Conservation (phyloP, 2,797 vertebrate genomes). For the Pangasius krempfi region DNA sequence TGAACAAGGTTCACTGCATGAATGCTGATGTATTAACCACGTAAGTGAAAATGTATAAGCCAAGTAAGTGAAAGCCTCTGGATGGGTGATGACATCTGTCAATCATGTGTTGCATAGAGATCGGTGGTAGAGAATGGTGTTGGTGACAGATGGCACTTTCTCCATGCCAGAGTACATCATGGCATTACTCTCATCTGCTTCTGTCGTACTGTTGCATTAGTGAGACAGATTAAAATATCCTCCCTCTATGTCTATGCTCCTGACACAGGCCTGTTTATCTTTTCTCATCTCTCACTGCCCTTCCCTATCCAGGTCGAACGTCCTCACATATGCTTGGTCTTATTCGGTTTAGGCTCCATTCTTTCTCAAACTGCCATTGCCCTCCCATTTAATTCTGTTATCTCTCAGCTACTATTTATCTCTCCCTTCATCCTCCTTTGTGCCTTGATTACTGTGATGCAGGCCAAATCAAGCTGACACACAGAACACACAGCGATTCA, state of each 20-base stretch:
- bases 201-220: slow-evolving; percentile 64
- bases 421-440: slow-evolving; percentile 56
- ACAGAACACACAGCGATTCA: background rate
- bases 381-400: background rate
- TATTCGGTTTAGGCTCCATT: slow-evolving; percentile 45
- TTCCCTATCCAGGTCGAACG: slow-evolving; percentile 1
- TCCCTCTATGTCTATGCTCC: background rate
- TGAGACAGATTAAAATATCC: slow-evolving; percentile 67
- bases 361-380: background rate
- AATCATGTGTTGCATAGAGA: slow-evolving; percentile 47
- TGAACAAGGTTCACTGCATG: background rate
- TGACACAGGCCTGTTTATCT: slow-evolving; percentile 17
- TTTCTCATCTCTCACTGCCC: slow-evolving; percentile 2
- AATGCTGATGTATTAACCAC: background rate
- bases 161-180: slow-evolving; percentile 53
- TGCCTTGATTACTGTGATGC: slow-evolving; percentile 58
- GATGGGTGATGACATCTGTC: slow-evolving; percentile 22
- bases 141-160: slow-evolving; percentile 66
- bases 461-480: slow-evolving; percentile 48
- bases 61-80: slow-evolving; percentile 13
- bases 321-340: background rate
- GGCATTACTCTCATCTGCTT: slow-evolving; percentile 66
- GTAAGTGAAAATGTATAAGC: slow-evolving; percentile 9
- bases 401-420: slow-evolving; percentile 30
- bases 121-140: slow-evolving; percentile 54